Conservation (phyloP, 2,113 vertebrate species). For the Reinhardtius hippoglossoides region DNA sequence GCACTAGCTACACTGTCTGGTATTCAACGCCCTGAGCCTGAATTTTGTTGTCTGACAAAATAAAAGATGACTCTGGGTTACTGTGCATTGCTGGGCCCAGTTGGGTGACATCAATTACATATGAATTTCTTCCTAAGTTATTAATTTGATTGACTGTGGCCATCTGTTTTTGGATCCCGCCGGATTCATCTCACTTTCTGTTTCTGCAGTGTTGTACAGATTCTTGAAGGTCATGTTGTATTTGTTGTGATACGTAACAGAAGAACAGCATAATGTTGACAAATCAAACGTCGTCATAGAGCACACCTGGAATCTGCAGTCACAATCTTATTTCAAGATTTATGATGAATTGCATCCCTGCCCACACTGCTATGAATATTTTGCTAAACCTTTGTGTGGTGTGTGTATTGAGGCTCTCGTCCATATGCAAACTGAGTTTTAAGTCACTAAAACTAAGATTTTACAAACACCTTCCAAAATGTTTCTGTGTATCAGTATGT, state of each 20-base stretch:
- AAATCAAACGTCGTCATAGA: neutral
- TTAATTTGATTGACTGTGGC: conserved; percentile 31
- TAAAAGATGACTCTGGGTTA: conserved; percentile 24
- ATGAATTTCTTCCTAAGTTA: conserved; percentile 17
- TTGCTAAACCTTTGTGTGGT: too few relatives aligned
- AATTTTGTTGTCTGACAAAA: conserved; percentile 13
- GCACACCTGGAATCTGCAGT: neutral
- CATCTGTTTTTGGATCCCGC: conserved; percentile 10
- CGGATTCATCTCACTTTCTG: neutral
- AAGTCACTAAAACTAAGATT: too few relatives aligned
- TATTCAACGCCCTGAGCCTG: neutral
- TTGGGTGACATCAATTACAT: conserved; percentile 9
- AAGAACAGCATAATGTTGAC: neutral
- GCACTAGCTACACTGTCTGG: neutral
- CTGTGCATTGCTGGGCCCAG: neutral
- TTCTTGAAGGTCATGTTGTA: neutral
- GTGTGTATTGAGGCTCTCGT: too few relatives aligned
- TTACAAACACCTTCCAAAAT: too few relatives aligned
- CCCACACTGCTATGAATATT: too few relatives aligned
- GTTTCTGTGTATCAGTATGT: too few relatives aligned
- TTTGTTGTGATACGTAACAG: neutral
- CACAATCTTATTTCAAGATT: neutral
- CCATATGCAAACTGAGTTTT: too few relatives aligned
- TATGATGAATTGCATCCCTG: too few relatives aligned
- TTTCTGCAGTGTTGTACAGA: neutral